Percentiles rank a stretch among this genome's conserved stretches.
These are phyloP conservation scores for Drosophila neonasuta DNA, from an alignment of 2,888 invertebrate species.

Conservation along the genomic window DNA sequence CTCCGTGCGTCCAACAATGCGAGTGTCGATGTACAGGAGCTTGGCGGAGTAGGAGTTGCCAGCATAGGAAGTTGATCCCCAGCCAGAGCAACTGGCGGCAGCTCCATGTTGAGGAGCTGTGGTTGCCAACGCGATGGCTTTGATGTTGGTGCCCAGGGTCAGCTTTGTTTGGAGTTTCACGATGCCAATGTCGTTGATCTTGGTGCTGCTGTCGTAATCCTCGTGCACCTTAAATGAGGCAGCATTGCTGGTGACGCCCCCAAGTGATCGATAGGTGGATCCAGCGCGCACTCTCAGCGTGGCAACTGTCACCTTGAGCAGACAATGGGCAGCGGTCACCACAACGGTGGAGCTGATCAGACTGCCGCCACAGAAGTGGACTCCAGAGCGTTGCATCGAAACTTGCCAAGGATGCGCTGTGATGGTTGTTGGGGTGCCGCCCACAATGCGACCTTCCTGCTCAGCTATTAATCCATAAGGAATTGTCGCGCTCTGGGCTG, in stretches of 20 bases:
- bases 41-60: slow-evolving; percentile 26
- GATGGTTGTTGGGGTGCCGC: slow-evolving; percentile 59
- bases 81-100: slow-evolving; percentile 47
- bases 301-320: slow-evolving; percentile 50
- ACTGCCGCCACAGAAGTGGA: slow-evolving; percentile 84
- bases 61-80: slow-evolving; percentile 45
- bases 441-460: slow-evolving; percentile 54
- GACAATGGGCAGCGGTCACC: slow-evolving; percentile 86
- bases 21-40: slow-evolving; percentile 48
- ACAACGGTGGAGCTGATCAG: slow-evolving; percentile 82
- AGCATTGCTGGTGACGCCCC: slow-evolving; percentile 37
- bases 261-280: slow-evolving; percentile 29
- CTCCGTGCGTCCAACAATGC: slow-evolving; percentile 43
- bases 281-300: slow-evolving; percentile 49
- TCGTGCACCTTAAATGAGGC: slow-evolving; percentile 41
- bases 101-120: slow-evolving; percentile 36
- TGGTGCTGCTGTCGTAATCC: slow-evolving; percentile 15
- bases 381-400: slow-evolving; percentile 78
- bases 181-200: slow-evolving; percentile 49
- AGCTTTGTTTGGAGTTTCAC: slow-evolving; percentile 39
- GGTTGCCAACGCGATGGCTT: slow-evolving; percentile 46
- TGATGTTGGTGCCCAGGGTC: slow-evolving; percentile 34
- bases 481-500: slow-evolving; percentile 9
- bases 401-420: slow-evolving; percentile 73
- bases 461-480: slow-evolving; percentile 27